phyloP scores from a whole-genome alignment of 2,888 invertebrate species.

The Abrostola triplasia region DNA sequence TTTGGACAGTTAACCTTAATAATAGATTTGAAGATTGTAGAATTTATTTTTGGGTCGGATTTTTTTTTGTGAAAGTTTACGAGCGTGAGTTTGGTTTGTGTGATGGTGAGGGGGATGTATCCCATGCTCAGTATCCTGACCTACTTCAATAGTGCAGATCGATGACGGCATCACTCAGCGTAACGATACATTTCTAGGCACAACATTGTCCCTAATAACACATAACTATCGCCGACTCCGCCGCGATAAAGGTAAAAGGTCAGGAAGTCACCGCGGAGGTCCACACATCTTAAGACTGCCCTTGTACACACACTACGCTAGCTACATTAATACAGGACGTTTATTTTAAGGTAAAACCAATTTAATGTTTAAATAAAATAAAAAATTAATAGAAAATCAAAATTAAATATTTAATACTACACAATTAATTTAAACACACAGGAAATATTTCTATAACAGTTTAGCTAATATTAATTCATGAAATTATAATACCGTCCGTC shows the following conservation, averaged over 20 bases:
- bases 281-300: conserved; percentile 37
- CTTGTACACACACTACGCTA: conserved; percentile 10
- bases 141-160: conserved; percentile 62
- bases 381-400: background rate
- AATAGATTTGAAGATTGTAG: conserved; percentile 61
- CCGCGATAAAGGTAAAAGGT: conserved; percentile 56
- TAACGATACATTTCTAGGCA: conserved; percentile 35
- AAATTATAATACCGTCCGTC: conserved; percentile 13
- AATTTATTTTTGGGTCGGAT: conserved; percentile 2
- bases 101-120: conserved; percentile 35
- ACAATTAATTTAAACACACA: background rate
- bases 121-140: conserved; percentile 57
- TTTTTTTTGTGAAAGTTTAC: conserved; percentile 44
- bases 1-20: conserved; percentile 64
- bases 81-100: conserved; percentile 35
- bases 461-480: conserved; percentile 10
- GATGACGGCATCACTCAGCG: conserved; percentile 50
- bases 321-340: background rate
- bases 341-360: background rate
- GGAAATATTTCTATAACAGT: background rate
- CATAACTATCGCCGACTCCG: conserved; percentile 41
- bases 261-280: conserved; percentile 51
- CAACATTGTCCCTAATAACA: conserved; percentile 43
- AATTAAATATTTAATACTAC: background rate
- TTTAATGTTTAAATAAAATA: background rate